These are phyloP conservation scores for Conus ventricosus DNA, from an alignment of 1,140 invertebrate genomes.

Conservation along the genomic window DNA sequence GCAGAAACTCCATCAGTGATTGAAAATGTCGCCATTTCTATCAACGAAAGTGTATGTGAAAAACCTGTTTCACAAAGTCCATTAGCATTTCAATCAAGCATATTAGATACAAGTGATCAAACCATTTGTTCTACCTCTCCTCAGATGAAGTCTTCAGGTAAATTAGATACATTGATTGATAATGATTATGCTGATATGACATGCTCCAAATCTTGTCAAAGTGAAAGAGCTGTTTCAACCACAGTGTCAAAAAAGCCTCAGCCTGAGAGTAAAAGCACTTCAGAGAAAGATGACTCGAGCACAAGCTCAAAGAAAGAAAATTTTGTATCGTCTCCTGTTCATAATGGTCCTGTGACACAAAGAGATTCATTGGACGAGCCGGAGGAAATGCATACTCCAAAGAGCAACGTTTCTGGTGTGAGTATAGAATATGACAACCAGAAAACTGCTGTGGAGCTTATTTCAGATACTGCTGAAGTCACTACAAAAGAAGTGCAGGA, in stretches of 20 bases:
- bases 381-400: background rate
- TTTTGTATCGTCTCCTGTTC: background rate
- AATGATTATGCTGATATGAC: background rate
- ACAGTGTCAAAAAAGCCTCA: background rate
- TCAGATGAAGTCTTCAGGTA: background rate
- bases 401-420: background rate
- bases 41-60: background rate
- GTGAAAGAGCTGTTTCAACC: background rate
- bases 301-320: background rate
- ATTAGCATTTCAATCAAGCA: background rate
- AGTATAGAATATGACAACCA: background rate
- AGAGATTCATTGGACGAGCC: background rate
- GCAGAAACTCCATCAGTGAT: background rate
- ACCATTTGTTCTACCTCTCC: constrained; percentile 16
- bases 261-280: background rate
- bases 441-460: background rate
- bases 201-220: background rate
- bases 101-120: background rate
- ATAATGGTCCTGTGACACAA: background rate
- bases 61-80: background rate
- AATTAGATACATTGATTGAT: background rate
- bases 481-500: background rate
- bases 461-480: background rate
- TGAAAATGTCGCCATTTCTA: background rate
- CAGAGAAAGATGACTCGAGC: background rate